Conservation (phyloP, 1,140 invertebrate genomes). For the Bathynomus jamesi region DNA sequence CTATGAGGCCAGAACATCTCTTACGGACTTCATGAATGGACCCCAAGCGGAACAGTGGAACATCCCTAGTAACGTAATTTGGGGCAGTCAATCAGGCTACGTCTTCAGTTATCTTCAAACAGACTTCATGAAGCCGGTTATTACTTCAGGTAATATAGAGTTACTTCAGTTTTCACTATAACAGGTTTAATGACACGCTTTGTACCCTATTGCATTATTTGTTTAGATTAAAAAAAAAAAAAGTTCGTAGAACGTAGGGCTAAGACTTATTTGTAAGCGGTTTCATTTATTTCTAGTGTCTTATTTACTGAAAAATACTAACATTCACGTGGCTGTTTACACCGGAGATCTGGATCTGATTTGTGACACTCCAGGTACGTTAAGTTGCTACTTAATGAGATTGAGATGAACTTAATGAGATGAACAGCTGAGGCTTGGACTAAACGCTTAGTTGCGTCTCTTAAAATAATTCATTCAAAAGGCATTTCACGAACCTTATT, state of each 20-base stretch:
- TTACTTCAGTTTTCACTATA: too few relatives aligned
- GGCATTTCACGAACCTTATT: too few relatives aligned
- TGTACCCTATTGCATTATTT: neutral
- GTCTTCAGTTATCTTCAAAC: too few relatives aligned
- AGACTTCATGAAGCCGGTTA: slow-evolving; percentile 81
- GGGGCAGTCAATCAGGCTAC: too few relatives aligned
- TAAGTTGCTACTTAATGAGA: slow-evolving; percentile 3
- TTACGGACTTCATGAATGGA: too few relatives aligned
- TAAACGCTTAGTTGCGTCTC: neutral
- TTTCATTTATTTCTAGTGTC: slow-evolving; percentile 40
- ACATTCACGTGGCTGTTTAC: slow-evolving; percentile 59
- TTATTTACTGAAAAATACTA: slow-evolving; percentile 53
- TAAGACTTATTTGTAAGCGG: neutral
- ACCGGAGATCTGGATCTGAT: slow-evolving; percentile 63
- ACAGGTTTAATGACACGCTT: neutral
- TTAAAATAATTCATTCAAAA: too few relatives aligned
- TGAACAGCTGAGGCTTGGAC: neutral
- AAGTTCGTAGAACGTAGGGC: neutral
- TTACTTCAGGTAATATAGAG: slow-evolving; percentile 59
- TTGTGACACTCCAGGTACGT: slow-evolving; percentile 57
- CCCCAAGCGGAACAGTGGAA: too few relatives aligned
- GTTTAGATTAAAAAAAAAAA: neutral
- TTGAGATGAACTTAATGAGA: neutral
- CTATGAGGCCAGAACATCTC: too few relatives aligned
- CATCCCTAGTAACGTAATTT: too few relatives aligned